Percentiles rank a stretch among this genome's conserved stretches.
Evolutionary conservation across 2,113 vertebrate species (phyloP).

Genomic region (Xiphophorus hellerii): DNA sequence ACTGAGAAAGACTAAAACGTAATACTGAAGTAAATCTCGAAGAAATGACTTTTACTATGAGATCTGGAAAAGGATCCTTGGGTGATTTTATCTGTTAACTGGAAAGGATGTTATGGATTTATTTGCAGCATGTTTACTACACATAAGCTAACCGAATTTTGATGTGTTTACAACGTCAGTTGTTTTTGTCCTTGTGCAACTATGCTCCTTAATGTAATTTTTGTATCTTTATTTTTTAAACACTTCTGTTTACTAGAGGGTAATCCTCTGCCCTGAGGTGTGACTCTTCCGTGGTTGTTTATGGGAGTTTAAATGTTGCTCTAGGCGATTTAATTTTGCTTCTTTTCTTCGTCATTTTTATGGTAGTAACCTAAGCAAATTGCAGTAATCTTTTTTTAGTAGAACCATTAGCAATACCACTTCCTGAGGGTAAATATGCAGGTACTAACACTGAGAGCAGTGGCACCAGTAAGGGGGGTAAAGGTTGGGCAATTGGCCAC

Average conservation of each 20-base stretch:
- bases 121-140: not conserved
- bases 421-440: not conserved
- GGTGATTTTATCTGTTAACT: not conserved
- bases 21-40: not conserved
- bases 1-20: not conserved
- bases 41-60: not conserved
- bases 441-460: not conserved
- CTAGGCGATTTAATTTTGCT: constrained; percentile 5
- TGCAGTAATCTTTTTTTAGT: constrained; percentile 46
- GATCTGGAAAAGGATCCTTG: not conserved
- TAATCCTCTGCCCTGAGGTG: not conserved
- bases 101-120: not conserved
- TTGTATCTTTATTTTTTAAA: not conserved
- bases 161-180: not conserved
- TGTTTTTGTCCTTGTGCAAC: not conserved
- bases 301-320: constrained; percentile 31
- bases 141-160: too few species aligned
- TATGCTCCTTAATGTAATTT: not conserved
- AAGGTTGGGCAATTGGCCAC: too few species aligned
- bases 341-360: not conserved
- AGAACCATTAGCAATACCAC: not conserved
- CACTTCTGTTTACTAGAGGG: not conserved
- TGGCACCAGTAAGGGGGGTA: too few species aligned
- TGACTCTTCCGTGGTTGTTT: constrained; percentile 30
- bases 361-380: constrained; percentile 35